Evolutionary conservation across 2,888 invertebrate genomes (phyloP), one percentile per base, ranked within the genome.

Genomic region (Acanthosepion esculentum): DNA sequence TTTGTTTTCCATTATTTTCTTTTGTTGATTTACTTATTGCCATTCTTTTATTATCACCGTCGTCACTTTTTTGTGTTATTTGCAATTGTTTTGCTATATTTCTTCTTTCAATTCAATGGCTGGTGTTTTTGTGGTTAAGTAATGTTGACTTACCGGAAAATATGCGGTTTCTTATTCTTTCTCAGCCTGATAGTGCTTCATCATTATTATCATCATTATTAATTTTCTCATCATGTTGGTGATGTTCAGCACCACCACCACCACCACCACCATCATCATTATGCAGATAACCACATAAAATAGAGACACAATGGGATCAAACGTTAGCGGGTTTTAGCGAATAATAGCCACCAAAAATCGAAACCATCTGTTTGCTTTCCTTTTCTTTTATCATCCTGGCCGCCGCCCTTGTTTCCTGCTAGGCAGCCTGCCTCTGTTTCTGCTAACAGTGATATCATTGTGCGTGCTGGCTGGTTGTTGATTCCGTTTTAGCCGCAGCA

Each of bases 251-350:
- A 78, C 15, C 15, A n/a, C 5, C 78, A 15, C 5, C 18, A 10
- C 18, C 29, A n/a, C n/a, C 3, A 78, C 33, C n/a, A 78, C 18
- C n/a, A n/a, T 78, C 78, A 78, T 78, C 33, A 41, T 41, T 41
- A 78, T 78, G n/a, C 78, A 78, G 78, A 78, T 78, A 78, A 78
- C 78, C 78, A 78, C 78, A 78, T 78, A 78, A 78, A 78, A n/a
- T 15, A 78, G 78, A 78, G 59, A n/a, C 78, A 78, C 78, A 78
- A 78, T 33, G 78, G 78, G 78, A 78, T 78, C 78, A 78, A 78
- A 78, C 78, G 78, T 78, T 78, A 78, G 15, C 78, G 5, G 15
- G 78, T n/a, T n/a, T 78, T n/a, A 33, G 78, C 78, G 78, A n/a
- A 78, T 78, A 78, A 78, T 78, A 78, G 78, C n/a, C 15, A 78